Evolutionary conservation across 2,113 vertebrate species (phyloP).

Genomic region (Hucho hucho): DNA sequence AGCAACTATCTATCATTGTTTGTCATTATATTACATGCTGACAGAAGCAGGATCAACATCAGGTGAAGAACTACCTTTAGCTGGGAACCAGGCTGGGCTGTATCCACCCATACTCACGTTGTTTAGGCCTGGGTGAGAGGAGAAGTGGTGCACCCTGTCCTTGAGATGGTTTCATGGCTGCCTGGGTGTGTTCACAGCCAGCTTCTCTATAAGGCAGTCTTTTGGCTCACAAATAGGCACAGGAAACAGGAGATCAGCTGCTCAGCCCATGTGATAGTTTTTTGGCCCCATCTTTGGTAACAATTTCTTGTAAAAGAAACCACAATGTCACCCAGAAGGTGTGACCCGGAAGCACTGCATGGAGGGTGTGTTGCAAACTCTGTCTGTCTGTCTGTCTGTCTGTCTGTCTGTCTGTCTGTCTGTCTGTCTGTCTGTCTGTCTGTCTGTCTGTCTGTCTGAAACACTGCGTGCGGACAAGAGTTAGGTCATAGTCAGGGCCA

Average conservation of each 20-base stretch:
- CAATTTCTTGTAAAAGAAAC: conserved; percentile 74
- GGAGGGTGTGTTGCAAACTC: conserved; percentile 63
- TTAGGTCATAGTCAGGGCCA: neutral
- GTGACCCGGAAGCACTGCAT: conserved; percentile 63
- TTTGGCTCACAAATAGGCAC: conserved; percentile 68
- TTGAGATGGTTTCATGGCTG: neutral
- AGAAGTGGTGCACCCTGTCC: neutral
- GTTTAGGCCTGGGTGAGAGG: conserved; percentile 1
- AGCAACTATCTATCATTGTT: neutral
- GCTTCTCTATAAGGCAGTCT: conserved; percentile 64
- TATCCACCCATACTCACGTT: neutral
- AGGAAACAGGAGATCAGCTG: conserved; percentile 75
- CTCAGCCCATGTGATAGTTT: conserved; percentile 63
- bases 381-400: neutral
- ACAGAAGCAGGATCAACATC: neutral
- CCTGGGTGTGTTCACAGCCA: neutral
- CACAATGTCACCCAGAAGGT: conserved; percentile 66
- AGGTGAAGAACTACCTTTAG: neutral
- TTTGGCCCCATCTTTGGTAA: conserved; percentile 69
- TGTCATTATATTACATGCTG: neutral
- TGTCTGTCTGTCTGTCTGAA: too few species aligned
- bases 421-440: neutral
- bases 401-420: neutral
- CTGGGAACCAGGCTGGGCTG: neutral
- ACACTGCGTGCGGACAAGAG: neutral